Evolutionary conservation across 2,113 vertebrate species (phyloP).

Genomic region (Macroglossus sobrinus): DNA sequence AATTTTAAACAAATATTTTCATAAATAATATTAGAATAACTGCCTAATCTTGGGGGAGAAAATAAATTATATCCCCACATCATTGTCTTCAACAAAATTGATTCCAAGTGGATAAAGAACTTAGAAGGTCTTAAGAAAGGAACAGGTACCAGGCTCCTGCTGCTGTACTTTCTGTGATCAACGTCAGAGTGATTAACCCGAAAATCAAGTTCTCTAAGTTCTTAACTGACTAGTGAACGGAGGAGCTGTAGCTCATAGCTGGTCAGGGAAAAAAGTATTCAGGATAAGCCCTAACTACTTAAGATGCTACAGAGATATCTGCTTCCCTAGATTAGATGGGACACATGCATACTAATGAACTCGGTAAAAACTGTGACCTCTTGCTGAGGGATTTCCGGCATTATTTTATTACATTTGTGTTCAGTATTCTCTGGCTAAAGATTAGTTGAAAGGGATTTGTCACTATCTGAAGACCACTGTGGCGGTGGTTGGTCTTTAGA

Average conservation of each 20-base stretch:
- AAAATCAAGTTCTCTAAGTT: neutral
- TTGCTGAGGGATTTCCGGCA: neutral
- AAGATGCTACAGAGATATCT: neutral
- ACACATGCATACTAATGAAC: neutral
- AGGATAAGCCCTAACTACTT: neutral
- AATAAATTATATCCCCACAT: no score
- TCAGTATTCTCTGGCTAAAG: constrained; percentile 6
- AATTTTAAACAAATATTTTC: no score
- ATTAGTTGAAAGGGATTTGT: neutral
- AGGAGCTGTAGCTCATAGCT: neutral
- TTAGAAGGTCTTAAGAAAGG: no score
- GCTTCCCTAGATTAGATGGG: neutral
- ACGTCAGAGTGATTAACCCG: neutral
- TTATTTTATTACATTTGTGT: neutral
- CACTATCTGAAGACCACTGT: neutral
- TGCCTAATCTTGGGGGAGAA: no score
- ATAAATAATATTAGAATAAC: no score
- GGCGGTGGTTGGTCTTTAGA: neutral
- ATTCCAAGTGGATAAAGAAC: no score
- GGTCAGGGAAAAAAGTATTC: neutral
- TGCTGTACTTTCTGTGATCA: neutral
- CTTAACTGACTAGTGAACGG: neutral
- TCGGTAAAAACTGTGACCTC: neutral
- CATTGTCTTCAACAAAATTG: no score
- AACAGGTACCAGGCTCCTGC: neutral